These are phyloP conservation scores for Diogma glabrata DNA, from an alignment of 2,888 invertebrate species.

Conservation along the genomic window DNA sequence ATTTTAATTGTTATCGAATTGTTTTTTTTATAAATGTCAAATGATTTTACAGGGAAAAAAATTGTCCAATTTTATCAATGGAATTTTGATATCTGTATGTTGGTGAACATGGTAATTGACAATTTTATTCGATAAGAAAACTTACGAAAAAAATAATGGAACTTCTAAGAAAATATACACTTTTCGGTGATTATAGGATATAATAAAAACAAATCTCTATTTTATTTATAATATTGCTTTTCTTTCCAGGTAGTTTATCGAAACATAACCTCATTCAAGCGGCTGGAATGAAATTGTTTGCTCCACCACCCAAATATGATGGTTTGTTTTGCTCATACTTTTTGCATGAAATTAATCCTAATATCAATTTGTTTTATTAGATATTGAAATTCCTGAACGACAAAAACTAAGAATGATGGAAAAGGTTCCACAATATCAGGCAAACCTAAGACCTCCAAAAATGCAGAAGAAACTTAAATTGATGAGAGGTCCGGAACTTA, in stretches of 20 bases:
- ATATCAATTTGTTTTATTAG: conserved; percentile 33
- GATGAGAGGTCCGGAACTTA: conserved; percentile 81
- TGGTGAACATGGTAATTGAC: too few relatives aligned
- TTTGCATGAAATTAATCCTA: conserved; percentile 1
- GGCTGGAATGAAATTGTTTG: conserved; percentile 57
- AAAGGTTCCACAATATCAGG: conserved; percentile 58
- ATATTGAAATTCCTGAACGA: conserved; percentile 60
- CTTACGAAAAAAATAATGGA: too few relatives aligned
- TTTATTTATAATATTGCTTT: too few relatives aligned
- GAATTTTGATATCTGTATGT: too few relatives aligned
- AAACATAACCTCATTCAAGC: conserved; percentile 12
- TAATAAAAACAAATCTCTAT: too few relatives aligned
- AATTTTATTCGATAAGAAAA: too few relatives aligned
- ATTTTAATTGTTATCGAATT: too few relatives aligned
- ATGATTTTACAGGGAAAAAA: too few relatives aligned
- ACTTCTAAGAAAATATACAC: too few relatives aligned
- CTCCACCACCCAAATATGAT: conserved; percentile 54
- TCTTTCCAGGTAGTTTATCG: conserved; percentile 10
- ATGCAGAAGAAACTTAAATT: conserved; percentile 72
- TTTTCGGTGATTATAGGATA: too few relatives aligned
- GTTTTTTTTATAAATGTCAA: too few relatives aligned
- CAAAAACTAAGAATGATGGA: conserved; percentile 57
- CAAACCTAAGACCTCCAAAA: conserved; percentile 60
- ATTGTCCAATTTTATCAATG: too few relatives aligned
- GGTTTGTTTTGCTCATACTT: conserved; percentile 39